These are phyloP conservation scores for Artibeus lituratus DNA, from an alignment of 2,797 vertebrate genomes.

Conservation along the genomic window DNA sequence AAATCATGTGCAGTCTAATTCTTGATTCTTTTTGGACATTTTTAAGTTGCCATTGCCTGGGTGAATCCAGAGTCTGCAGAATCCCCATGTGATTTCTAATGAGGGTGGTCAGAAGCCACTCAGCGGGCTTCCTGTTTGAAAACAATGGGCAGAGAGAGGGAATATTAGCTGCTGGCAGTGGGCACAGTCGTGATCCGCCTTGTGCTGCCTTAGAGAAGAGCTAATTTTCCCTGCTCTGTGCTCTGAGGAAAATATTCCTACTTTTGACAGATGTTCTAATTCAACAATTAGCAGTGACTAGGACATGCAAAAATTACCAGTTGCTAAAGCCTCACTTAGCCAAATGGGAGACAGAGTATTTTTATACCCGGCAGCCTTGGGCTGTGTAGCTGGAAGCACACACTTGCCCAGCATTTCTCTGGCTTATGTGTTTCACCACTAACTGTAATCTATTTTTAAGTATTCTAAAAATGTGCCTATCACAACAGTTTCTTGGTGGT, in stretches of 20 bases:
- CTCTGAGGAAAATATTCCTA: conserved; percentile 46
- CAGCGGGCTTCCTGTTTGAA: not conserved
- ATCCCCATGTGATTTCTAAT: not conserved
- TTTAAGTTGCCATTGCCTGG: not conserved
- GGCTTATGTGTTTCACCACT: not conserved
- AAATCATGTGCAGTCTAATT: not conserved
- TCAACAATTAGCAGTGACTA: conserved; percentile 49
- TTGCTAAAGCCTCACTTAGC: conserved; percentile 54
- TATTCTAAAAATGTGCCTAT: conserved; percentile 67
- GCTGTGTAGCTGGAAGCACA: not conserved
- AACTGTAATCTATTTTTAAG: conserved; percentile 75
- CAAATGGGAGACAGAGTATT: conserved; percentile 24
- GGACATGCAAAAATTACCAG: conserved; percentile 58
- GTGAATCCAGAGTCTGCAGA: not conserved
- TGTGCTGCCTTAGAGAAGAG: not conserved
- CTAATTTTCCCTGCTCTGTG: conserved; percentile 17
- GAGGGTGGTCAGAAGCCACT: not conserved
- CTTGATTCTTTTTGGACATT: not conserved
- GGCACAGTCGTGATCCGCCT: not conserved
- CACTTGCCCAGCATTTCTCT: not conserved
- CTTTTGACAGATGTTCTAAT: conserved; percentile 67
- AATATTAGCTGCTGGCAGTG: not conserved
- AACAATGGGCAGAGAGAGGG: not conserved
- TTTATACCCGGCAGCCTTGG: not conserved
- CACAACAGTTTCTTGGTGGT: conserved; percentile 29